These are phyloP conservation scores for Pseudorectes ferrugineus DNA, from an alignment of 2,113 vertebrate species.

Conservation along the genomic window DNA sequence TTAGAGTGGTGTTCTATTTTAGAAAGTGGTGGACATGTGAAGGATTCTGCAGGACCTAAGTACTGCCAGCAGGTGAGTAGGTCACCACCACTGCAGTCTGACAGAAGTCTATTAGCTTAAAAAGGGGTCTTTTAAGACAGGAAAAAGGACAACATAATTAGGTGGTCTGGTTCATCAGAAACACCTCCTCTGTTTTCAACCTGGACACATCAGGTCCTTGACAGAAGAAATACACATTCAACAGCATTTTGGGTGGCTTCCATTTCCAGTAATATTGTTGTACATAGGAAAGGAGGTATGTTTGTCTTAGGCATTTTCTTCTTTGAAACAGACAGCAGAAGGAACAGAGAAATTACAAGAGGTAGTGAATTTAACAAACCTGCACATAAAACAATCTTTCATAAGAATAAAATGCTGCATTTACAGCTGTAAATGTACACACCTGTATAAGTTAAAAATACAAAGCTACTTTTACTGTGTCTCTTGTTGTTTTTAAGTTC, in stretches of 20 bases:
- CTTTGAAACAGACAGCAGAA: conserved; percentile 12
- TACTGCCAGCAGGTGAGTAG: not conserved
- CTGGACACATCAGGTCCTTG: not conserved
- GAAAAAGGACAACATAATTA: not conserved
- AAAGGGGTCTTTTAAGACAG: not conserved
- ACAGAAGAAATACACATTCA: not conserved
- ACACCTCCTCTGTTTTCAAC: not conserved
- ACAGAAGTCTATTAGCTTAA: not conserved
- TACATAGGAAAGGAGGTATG: not conserved
- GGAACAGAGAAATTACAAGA: conserved; percentile 10
- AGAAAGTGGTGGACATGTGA: not conserved
- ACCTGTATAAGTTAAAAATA: not conserved
- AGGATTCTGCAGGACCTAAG: not conserved
- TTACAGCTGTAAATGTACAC: conserved; percentile 12
- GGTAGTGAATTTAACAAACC: conserved; percentile 46
- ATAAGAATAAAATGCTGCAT: conserved; percentile 35
- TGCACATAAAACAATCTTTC: conserved; percentile 32
- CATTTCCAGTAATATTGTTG: not conserved
- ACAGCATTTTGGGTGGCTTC: not conserved
- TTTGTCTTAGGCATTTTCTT: not conserved
- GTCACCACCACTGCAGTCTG: not conserved
- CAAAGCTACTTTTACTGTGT: not conserved
- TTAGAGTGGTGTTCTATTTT: not conserved
- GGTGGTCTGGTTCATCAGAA: not conserved
- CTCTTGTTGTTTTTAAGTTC: not conserved